These are phyloP conservation scores for Tillus elongatus DNA, from an alignment of 2,888 invertebrate genomes.

Conservation along the genomic window DNA sequence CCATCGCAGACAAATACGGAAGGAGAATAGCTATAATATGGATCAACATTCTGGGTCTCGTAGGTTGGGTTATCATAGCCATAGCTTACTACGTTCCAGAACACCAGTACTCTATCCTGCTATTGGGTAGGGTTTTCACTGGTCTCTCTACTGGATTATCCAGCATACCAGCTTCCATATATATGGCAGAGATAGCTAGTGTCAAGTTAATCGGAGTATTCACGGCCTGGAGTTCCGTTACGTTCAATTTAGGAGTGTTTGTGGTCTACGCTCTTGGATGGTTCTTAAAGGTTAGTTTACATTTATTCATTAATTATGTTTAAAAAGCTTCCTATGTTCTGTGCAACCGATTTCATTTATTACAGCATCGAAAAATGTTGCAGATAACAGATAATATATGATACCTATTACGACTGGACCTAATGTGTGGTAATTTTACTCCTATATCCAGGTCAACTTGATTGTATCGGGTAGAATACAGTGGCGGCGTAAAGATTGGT, in stretches of 20 bases:
- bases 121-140: slow-evolving; percentile 43
- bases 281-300: slow-evolving; percentile 38
- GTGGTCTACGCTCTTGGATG: slow-evolving; percentile 46
- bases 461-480: too few species aligned
- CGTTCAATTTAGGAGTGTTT: slow-evolving; percentile 46
- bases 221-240: slow-evolving; percentile 48
- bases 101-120: slow-evolving; percentile 34
- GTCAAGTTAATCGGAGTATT: slow-evolving; percentile 44
- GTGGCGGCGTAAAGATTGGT: too few species aligned
- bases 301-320: background rate
- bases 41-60: slow-evolving; percentile 43
- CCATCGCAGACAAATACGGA: slow-evolving; percentile 46
- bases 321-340: too few species aligned
- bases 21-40: slow-evolving; percentile 42
- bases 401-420: too few species aligned
- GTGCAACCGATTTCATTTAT: too few species aligned
- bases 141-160: slow-evolving; percentile 47
- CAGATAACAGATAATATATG: too few species aligned
- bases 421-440: too few species aligned
- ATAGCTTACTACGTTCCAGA: slow-evolving; percentile 32
- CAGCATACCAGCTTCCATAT: slow-evolving; percentile 47
- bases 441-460: too few species aligned
- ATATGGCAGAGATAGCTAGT: slow-evolving; percentile 46
- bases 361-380: too few species aligned
- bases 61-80: slow-evolving; percentile 47